These are phyloP conservation scores for Pharmacophagus antenor DNA, from an alignment of 2,888 invertebrate genomes.

Conservation along the genomic window DNA sequence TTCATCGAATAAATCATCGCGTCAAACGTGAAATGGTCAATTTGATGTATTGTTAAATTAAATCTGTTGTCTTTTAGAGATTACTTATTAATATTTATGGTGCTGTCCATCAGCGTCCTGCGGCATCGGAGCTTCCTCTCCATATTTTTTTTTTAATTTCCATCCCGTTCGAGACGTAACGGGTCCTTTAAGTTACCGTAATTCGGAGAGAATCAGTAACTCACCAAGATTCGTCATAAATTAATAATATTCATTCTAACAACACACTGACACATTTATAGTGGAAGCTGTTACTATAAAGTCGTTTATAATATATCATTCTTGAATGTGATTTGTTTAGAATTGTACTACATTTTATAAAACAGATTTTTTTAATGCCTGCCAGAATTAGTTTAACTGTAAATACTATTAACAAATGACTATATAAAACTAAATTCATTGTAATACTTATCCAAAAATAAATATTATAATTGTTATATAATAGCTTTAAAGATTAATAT, in stretches of 20 bases:
- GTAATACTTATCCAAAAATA: too few relatives aligned
- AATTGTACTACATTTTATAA: too few relatives aligned
- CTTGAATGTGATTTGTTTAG: too few relatives aligned
- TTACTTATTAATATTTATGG: constrained; percentile 35
- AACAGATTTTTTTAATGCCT: too few relatives aligned
- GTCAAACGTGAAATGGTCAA: neutral
- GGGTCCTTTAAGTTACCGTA: neutral
- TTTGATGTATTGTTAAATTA: constrained; percentile 30
- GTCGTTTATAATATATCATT: neutral
- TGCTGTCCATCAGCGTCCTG: constrained; percentile 5
- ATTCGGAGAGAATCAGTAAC: neutral
- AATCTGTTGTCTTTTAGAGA: constrained; percentile 28
- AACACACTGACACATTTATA: constrained; percentile 24
- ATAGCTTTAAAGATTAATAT: too few relatives aligned
- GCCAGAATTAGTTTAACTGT: too few relatives aligned
- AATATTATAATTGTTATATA: too few relatives aligned
- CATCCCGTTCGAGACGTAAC: constrained; percentile 4
- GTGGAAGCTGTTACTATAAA: too few relatives aligned
- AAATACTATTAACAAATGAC: too few relatives aligned
- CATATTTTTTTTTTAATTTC: constrained; percentile 18
- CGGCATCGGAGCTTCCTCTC: neutral
- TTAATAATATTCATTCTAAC: constrained; percentile 12
- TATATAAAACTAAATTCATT: too few relatives aligned
- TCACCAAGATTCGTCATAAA: neutral
- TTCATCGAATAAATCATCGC: constrained; percentile 15